phyloP scores from a whole-genome alignment of 2,113 vertebrate species.

The Octodon degus region DNA sequence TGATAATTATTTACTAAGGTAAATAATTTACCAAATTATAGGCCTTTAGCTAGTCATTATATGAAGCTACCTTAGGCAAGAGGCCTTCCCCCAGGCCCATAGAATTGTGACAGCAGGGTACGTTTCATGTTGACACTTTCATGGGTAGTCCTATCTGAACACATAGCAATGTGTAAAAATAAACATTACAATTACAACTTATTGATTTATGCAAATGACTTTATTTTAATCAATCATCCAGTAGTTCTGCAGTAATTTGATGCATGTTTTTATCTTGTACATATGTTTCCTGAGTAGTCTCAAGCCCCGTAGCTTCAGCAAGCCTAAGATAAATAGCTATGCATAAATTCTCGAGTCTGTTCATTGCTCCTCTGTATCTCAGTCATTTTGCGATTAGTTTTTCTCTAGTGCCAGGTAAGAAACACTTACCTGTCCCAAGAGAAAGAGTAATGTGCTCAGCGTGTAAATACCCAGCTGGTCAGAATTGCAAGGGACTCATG shows the following conservation, averaged over 20 bases:
- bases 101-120: not conserved
- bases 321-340: slow-evolving; percentile 49
- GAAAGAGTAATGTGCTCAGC: not conserved
- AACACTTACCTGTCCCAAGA: not conserved
- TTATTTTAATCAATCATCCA: slow-evolving; percentile 9
- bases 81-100: not conserved
- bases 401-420: slow-evolving; percentile 46
- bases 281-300: slow-evolving; percentile 5
- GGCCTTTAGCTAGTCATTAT: not conserved
- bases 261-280: slow-evolving; percentile 32
- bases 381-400: slow-evolving; percentile 32
- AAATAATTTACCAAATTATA: not conserved
- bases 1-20: not conserved
- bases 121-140: not conserved
- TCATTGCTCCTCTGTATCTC: not conserved
- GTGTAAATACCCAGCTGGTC: not conserved
- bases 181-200: not conserved
- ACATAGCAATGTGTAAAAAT: not conserved
- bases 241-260: not conserved
- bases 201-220: not conserved
- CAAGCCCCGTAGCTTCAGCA: not conserved
- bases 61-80: not conserved
- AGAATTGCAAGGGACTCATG: not conserved
- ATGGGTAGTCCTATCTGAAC: not conserved
- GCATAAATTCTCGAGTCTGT: slow-evolving; percentile 42